Evolutionary conservation across 2,797 vertebrate species (phyloP), one percentile per base, ranked within the genome.

Genomic region (Dallia pectoralis): DNA sequence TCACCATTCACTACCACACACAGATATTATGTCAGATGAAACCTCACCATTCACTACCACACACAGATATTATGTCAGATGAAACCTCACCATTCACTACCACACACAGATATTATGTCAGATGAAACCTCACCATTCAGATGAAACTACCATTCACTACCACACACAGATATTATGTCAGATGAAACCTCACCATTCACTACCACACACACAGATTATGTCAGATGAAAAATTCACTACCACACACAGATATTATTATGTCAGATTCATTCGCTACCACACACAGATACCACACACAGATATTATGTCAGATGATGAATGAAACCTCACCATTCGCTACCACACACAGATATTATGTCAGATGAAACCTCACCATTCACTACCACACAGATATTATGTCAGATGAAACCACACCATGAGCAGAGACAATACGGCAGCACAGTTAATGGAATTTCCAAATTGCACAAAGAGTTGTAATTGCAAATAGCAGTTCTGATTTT

Each of bases 121-220:
- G 27, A 69, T 14, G n/a, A 15, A 53, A 48, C 27, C 47, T 32
- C 47, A 56, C 3, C n/a, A n/a, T n/a, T n/a, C n/a, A n/a, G n/a
- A n/a, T n/a, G n/a, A n/a, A n/a, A n/a, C n/a, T n/a, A n/a, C n/a
- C 97, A 99, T 86, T 99, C 97, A 0, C 97, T 99, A 89, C 27
- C 0, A 59, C 7, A 59, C 11, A 11, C 25, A 27, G 16, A 59
- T 11, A 25, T 4, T 0, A 59, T 14, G 53, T 59, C 67, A 53
- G 27, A 69, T 14, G n/a, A 15, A 53, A 48, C 27, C 47, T 32
- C 47, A 56, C 3, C 97, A 99, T 86, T 99, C 97, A 0, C 97
- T 99, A 89, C 27, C 0, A 59, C 7, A 59, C 11, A 11, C 25
- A 27, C n/a, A 59, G 4, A 25, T 4, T 0, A 59, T 14, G 53